Percentiles rank a stretch among this genome's conserved stretches.
Conservation (phyloP, 2,888 invertebrate species). For the Tenthredo scrophulariae region DNA sequence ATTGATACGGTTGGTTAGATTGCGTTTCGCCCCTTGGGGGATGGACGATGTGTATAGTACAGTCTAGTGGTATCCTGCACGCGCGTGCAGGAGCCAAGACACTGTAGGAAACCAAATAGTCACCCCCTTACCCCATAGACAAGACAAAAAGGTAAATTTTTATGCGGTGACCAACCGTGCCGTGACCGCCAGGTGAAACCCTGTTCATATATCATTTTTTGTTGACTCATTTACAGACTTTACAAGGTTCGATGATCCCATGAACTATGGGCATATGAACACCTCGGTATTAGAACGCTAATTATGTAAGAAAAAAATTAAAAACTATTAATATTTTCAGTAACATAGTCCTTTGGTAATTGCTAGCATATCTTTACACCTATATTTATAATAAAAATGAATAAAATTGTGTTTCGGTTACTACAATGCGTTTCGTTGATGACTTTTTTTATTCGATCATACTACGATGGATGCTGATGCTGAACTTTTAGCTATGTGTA, state of each 20-base stretch:
- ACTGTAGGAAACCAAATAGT: slow-evolving; percentile 14
- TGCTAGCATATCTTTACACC: no score
- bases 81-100: slow-evolving; percentile 1
- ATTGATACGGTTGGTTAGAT: slow-evolving; percentile 60
- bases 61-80: neutral
- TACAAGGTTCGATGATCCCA: slow-evolving; percentile 48
- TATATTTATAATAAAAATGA: no score
- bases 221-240: neutral
- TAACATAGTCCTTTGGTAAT: no score
- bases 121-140: neutral
- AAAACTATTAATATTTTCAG: no score
- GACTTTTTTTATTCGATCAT: neutral
- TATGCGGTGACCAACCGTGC: neutral
- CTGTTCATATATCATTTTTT: slow-evolving; percentile 13
- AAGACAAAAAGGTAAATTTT: neutral
- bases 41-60: neutral
- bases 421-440: neutral
- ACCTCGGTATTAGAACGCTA: neutral
- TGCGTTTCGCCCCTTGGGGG: slow-evolving; percentile 40
- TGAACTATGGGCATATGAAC: neutral
- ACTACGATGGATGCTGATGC: slow-evolving; percentile 25
- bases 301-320: neutral
- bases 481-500: neutral
- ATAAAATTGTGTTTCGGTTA: no score
- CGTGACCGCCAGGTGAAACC: slow-evolving; percentile 49